Evolutionary conservation across 2,888 invertebrate species (phyloP), one percentile per base, ranked within the genome.

Genomic region (Epirrhoe tristata): DNA sequence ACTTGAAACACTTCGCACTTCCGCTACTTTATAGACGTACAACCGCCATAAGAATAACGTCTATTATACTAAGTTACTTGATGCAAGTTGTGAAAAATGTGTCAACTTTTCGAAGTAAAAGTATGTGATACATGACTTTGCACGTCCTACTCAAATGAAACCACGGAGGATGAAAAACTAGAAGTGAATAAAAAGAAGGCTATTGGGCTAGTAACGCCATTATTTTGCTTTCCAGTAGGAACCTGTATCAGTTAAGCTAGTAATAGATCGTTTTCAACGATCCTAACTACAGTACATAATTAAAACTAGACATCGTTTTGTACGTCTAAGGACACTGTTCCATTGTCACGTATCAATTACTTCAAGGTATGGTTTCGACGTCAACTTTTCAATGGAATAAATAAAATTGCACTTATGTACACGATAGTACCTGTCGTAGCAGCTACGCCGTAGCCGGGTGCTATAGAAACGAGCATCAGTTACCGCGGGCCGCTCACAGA

Each of bases 401-500:
- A 63, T 24, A 14, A 51, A 62, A 50, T 55, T 14, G 56, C 57
- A 52, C 32, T 62, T 31, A 31, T 55, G 36, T 48, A 5, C 14
- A 16, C 54, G 54, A 16, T 17, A 57, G 16, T 57, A 50, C 34
- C n/a, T 58, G 58, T 58, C 78, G 80, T 81, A 79, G 84, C 62
- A 32, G 68, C 85, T 87, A 88, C 87, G 67, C 66, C 87, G 87
- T 86, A 90, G 88, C 81, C 79, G 88, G 90, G 80, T 88, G 88
- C 91, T 91, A 91, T 91, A 91, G 91, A 84, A 89, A 91, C 91
- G 71, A 78, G 77, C 82, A 74, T 75, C 90, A 91, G 91, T 91
- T 84, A 83, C 81, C 80, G 81, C 79, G 85, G 84, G 83, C 87
- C 80, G 79, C 80, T 77, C 85, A 80, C 73, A 72, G 80, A 83